Base-by-base conservation (phyloP, 2,888 invertebrate genomes). In the Barypeithes pellucidus region DNA sequence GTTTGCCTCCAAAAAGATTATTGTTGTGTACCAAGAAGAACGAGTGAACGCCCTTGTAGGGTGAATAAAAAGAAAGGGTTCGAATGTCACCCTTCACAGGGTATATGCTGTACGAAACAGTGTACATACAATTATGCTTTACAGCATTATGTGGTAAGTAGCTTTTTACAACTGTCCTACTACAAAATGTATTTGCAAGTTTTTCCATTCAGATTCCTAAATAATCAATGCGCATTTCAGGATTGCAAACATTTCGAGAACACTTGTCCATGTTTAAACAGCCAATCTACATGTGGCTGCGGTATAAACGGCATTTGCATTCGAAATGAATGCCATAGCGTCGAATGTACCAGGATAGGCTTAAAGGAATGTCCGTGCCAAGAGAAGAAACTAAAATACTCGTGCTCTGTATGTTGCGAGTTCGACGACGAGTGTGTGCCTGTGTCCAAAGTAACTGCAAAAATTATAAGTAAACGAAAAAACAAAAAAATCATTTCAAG, bases 1-100 rank as follows among this genome's bases (percentile, higher is more conserved):
- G 87, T 88, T 1, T 89, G 89, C 78, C 82, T 81, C 18, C 80
- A 82, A 45, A 81, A 82, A 14, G 89, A 89, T 75, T 87, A 86
- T 0, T 89, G 89, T 80, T 89, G 89, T 79, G 87, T 87, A 0
- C 88, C 89, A 0, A 82, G 87, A n/a, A 52, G 70, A 20, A 77
- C 78, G 29, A 87, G 86, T 12, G 85, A 85, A 39, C 85, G 86
- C n/a, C 87, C 88, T 0, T 89, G 89, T 76, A 85, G 86, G 0
- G 87, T 89, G 20, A 87, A 89, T 0, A 77, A 72, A 45, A 77
- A 83, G 0, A 20, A 47, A 12, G 79, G 78, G 12, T 87, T 86
- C 7, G 77, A 81, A 66, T 89, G 89, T 75, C 89, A 89, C 72
- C 89, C 89, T 0, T 88, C 89, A 0, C 89, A 89, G 76, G 89